Base-by-base conservation (phyloP, 2,797 vertebrate species). In the Margarornis squamiger region DNA sequence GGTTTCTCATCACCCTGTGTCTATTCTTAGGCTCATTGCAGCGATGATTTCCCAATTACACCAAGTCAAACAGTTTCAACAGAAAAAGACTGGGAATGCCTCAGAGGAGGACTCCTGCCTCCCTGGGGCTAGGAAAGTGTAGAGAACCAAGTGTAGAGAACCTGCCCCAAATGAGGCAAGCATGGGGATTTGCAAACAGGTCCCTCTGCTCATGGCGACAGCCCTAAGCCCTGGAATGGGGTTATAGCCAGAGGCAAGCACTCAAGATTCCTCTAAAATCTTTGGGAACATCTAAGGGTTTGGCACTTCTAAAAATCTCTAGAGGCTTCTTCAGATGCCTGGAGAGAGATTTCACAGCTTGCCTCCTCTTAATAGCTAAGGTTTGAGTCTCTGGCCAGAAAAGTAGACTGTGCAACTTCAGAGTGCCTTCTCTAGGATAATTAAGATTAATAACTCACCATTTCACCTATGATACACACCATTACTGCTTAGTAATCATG, bases 211-310 rank as follows among this genome's bases (percentile, higher is more conserved):
- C 55, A 9, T 3, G 63, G 83, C 4, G 39, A 95, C 90, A 90
- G 68, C 90, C 78, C 78, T 77, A 49, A 95, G 93, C 93, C 71
- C 86, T 79, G 77, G 80, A 90, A 91, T 95, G 83, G 80, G 63
- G 86, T 89, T 95, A 74, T 79, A 70, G 92, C 96, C 74, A 67
- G 82, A 45, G 91, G 92, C 92, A 71, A 90, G 90, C 74, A 92
- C 91, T 96, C 10, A 5, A 95, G 92, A 96, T 95, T 94, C 94
- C 71, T 92, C 91, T 76, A 90, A 94, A 86, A 96, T 95, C 92
- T 95, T 75, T 43, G 73, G 87, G 91, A 97, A 94, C 95, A 93
- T 94, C 95, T 96, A 46, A 95, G 41, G 85, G 90, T 92, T 96
- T 76, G 45, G 95, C 89, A 86, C 92, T 91, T 96, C 87, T 96